Percentiles rank a stretch among this genome's conserved stretches.
These are phyloP conservation scores for Anarhynchus alexandrinus DNA, from an alignment of 2,113 vertebrate species.

Conservation along the genomic window DNA sequence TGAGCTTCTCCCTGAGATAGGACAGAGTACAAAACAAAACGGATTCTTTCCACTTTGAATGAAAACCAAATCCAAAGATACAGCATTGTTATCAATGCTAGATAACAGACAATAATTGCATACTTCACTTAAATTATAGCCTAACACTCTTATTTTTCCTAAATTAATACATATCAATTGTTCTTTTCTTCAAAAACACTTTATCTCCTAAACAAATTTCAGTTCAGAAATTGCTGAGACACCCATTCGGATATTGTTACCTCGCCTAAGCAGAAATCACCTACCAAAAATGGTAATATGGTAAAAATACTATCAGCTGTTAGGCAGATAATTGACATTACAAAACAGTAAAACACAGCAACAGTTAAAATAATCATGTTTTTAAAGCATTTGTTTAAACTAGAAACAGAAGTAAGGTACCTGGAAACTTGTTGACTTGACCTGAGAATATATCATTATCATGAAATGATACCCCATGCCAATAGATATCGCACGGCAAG, in stretches of 20 bases:
- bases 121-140: neutral
- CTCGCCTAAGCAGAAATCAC: neutral
- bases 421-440: slow-evolving; percentile 99
- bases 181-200: neutral
- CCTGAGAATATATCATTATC: slow-evolving; percentile 91
- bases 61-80: neutral
- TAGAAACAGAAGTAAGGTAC: slow-evolving; percentile 66
- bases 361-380: neutral
- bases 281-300: neutral
- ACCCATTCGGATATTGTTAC: neutral
- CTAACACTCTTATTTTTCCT: neutral
- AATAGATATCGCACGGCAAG: slow-evolving; percentile 93
- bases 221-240: neutral
- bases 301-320: neutral
- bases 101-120: neutral
- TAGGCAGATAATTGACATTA: neutral
- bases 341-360: neutral
- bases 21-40: neutral
- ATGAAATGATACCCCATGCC: slow-evolving; percentile 95
- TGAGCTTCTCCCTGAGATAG: neutral
- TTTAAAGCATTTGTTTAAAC: neutral
- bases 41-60: neutral
- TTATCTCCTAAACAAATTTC: neutral
- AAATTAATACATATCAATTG: neutral
- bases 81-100: neutral